Evolutionary conservation across 1,140 invertebrate species (phyloP), one percentile per base, ranked within the genome.

Genomic region (Cylas formicarius): DNA sequence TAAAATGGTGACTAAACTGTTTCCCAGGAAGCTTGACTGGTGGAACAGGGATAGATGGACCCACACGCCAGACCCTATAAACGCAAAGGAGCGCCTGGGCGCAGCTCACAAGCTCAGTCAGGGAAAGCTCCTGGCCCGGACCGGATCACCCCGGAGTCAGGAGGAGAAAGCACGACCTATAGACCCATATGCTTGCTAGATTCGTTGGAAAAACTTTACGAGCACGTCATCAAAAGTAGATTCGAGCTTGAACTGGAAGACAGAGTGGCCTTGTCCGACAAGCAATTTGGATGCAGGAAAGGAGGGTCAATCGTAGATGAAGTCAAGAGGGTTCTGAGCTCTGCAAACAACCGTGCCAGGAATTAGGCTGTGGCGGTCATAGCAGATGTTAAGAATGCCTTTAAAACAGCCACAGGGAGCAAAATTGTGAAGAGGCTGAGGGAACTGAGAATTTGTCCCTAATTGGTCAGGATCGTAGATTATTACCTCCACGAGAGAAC

Each of bases 91-190:
- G 27, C 41, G 33, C 2, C 10, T 2, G 16, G 19, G 20, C n/a
- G 41, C 19, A 1, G n/a, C 17, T 5, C 9, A 13, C 22, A 34
- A 22, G 16, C 2, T 43, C 3, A 43, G 35, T 13, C n/a, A n/a
- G 11, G 23, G 3, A 44, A 44, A 20, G 42, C 42, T 3, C 42
- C 42, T 2, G 33, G 42, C 19, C 42, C 42, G 4, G 42, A 36
- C 22, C 16, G 20, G 2, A n/a, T 35, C 16, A 17, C 42, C n/a
- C 10, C 16, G 5, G 41, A 33, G 14, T 19, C 10, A 19, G 18
- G 8, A 7, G 34, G 13, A 36, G 13, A 32, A 7, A 6, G 13
- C 6, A 17, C 4, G 11, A 36, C 18, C 10, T 42, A 17, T 14
- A 32, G 39, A 14, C 18, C 39, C 2, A 32, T 42, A 11, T 42